phyloP scores from a whole-genome alignment of 2,888 invertebrate genomes.

The Proisotoma minuta region DNA sequence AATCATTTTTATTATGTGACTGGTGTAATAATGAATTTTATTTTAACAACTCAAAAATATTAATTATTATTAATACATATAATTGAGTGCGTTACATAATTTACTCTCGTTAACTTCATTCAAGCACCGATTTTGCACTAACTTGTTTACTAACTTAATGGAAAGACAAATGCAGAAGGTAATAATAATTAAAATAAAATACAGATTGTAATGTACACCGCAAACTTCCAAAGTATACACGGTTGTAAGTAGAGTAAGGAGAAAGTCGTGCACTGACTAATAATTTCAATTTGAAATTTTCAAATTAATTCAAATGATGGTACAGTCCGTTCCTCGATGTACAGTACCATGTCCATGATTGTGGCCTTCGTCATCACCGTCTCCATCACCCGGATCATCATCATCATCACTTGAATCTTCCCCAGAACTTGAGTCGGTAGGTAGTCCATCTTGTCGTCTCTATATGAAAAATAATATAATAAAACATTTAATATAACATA shows the following conservation, averaged over 20 bases:
- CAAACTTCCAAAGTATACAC: neutral
- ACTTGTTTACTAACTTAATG: too few species aligned
- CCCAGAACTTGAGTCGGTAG: neutral
- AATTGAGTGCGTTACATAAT: too few species aligned
- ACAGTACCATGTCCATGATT: neutral
- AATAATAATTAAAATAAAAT: too few species aligned
- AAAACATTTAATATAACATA: neutral
- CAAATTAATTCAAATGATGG: neutral
- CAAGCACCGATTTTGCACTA: too few species aligned
- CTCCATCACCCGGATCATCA: slow-evolving; percentile 9
- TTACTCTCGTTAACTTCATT: too few species aligned
- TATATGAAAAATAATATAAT: neutral
- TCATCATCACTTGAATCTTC: neutral
- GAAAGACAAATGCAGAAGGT: too few species aligned
- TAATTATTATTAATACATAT: too few species aligned
- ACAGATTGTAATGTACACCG: too few species aligned
- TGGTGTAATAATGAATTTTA: too few species aligned
- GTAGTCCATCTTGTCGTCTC: too few species aligned
- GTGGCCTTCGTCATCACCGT: slow-evolving; percentile 27
- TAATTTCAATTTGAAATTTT: neutral
- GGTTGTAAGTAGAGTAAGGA: neutral
- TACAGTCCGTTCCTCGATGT: slow-evolving; percentile 24
- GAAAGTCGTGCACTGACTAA: neutral
- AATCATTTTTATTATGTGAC: too few species aligned
- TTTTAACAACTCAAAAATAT: too few species aligned